Conservation (phyloP, 2,113 vertebrate species). For the Callopanchax toddi region DNA sequence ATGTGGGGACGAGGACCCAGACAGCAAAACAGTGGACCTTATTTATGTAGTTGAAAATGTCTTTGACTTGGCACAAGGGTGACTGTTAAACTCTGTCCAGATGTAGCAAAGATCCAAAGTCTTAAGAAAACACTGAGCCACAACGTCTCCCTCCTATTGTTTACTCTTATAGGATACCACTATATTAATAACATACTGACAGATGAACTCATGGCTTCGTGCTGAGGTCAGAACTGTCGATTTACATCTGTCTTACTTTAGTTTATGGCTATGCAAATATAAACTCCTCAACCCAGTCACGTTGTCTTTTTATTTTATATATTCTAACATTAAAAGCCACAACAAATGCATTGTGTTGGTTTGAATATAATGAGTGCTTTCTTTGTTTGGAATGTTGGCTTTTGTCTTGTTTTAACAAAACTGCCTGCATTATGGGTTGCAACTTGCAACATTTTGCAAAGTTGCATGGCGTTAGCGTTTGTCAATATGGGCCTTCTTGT, state of each 20-base stretch:
- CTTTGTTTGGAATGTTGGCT: conserved; percentile 60
- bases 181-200: conserved; percentile 38
- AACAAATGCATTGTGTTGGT: conserved; percentile 56
- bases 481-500: conserved; percentile 60
- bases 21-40: conserved; percentile 53
- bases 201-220: conserved; percentile 46
- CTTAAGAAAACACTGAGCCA: conserved; percentile 63
- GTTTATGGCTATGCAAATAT: conserved; percentile 83
- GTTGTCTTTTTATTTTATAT: conserved; percentile 49
- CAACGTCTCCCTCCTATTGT: conserved; percentile 48
- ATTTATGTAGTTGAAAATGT: conserved; percentile 57
- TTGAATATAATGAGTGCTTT: conserved; percentile 61
- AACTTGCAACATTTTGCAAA: conserved; percentile 59
- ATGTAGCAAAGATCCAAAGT: conserved; percentile 79
- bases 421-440: conserved; percentile 45
- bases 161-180: conserved; percentile 41
- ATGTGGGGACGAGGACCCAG: conserved; percentile 50
- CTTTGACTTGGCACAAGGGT: conserved; percentile 60
- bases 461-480: conserved; percentile 63
- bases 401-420: conserved; percentile 55
- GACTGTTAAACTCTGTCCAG: conserved; percentile 75
- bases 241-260: conserved; percentile 60
- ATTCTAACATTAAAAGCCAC: conserved; percentile 57
- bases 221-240: conserved; percentile 58
- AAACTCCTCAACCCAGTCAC: conserved; percentile 38